These are phyloP conservation scores for Cavia aperea DNA, from an alignment of 2,113 vertebrate species.

Conservation along the genomic window DNA sequence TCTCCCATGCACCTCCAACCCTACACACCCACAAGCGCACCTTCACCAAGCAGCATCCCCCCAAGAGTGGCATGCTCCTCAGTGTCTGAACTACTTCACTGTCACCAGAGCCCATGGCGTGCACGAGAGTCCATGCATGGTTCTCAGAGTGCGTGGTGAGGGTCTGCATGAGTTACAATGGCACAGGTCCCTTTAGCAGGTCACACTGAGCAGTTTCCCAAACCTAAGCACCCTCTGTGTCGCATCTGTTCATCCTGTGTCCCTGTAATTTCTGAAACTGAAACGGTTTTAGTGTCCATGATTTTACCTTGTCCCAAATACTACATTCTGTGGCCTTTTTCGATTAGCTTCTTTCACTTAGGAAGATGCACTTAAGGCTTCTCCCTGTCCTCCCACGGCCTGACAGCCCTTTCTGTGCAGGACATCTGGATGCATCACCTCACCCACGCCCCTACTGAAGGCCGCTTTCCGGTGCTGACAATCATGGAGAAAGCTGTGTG, in stretches of 20 bases:
- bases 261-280: neutral
- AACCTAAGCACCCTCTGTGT: neutral
- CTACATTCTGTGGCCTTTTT: neutral
- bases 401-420: neutral
- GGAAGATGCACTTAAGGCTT: neutral
- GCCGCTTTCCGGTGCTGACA: neutral
- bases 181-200: too few relatives aligned
- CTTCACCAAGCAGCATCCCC: neutral
- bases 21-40: neutral
- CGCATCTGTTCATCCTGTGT: neutral
- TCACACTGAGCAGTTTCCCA: too few relatives aligned
- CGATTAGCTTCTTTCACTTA: neutral
- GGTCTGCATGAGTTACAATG: accelerated
- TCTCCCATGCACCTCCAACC: neutral
- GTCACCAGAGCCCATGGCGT: too few relatives aligned
- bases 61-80: neutral
- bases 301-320: neutral
- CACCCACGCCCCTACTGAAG: neutral
- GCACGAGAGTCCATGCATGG: neutral
- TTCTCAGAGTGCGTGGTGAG: too few relatives aligned
- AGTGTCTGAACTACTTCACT: accelerated
- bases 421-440: neutral
- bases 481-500: neutral
- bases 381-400: neutral
- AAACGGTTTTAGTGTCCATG: neutral